Percentiles rank a stretch among this genome's conserved stretches.
These are phyloP conservation scores for Fragum whitleyi DNA, from an alignment of 2,888 invertebrate species.

Conservation along the genomic window DNA sequence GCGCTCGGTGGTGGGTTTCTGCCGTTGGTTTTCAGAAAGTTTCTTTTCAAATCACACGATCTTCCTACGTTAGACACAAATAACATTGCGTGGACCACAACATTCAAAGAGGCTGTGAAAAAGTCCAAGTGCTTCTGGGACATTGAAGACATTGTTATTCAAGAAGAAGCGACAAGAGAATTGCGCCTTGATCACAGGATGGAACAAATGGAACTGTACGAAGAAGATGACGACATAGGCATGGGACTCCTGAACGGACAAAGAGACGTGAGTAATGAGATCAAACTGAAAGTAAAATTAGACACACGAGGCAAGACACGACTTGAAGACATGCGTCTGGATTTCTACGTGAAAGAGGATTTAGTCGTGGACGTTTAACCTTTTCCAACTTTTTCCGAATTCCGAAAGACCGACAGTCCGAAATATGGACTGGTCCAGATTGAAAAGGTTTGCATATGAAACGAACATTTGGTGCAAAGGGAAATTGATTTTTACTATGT, in stretches of 20 bases:
- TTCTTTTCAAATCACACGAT: conserved; percentile 44
- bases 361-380: neutral
- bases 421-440: too few relatives aligned
- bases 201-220: neutral
- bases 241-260: neutral
- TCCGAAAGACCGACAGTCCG: too few relatives aligned
- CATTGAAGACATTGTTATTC: conserved; percentile 35
- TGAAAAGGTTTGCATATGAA: too few relatives aligned
- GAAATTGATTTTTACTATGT: too few relatives aligned
- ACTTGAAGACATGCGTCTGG: neutral
- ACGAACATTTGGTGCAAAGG: too few relatives aligned
- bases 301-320: neutral
- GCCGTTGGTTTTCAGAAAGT: conserved; percentile 52
- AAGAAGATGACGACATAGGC: neutral
- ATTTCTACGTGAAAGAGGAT: neutral
- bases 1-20: conserved; percentile 54
- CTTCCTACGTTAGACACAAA: conserved; percentile 35
- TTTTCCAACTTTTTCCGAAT: too few relatives aligned
- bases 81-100: conserved; percentile 50
- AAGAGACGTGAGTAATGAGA: neutral
- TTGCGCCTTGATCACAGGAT: neutral
- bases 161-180: neutral
- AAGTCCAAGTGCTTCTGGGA: conserved; percentile 36
- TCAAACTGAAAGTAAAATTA: neutral
- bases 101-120: conserved; percentile 26